Base-by-base conservation (phyloP, 2,888 invertebrate genomes). In the Rotaria magnacalcarata region DNA sequence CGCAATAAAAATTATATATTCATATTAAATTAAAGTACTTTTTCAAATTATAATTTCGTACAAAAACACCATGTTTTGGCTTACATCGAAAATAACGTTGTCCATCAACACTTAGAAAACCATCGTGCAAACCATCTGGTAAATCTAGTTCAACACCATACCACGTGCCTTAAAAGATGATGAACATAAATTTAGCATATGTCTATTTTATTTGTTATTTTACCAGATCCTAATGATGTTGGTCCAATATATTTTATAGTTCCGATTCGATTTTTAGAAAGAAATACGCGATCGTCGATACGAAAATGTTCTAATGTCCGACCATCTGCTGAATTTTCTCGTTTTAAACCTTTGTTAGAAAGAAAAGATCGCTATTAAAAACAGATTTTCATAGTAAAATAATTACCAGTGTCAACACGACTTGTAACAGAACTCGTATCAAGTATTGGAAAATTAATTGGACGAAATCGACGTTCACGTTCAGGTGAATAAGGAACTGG, bases 221-320 rank as follows among this genome's bases (percentile, higher is more conserved):
- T 87, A 91, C 92, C 92, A 87, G 91, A 89, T 84, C 92, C 91
- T 90, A 92, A 92, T 87, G 90, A 89, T 24, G 92, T 91, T 86
- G 91, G 90, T n/a, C 92, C 92, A 74, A 89, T 89, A 89, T 90
- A 92, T 86, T 89, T 88, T 52, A 92, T 89, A 24, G 90, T 90
- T 27, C 92, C 92, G 88, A 89, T 90, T 85, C 91, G 89, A 87
- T 91, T 91, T 24, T 92, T 91, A 14, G 90, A 90, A 16, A 92
- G 91, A 54, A 91, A 88, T 41, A 92, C 91, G 85, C 91, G 87
- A 86, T 92, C 92, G 56, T 91, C 91, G 27, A 90, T 87, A 50
- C 89, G 89, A 87, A 91, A 89, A n/a, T 89, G 89, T 27, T 88
- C 89, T 43, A 1, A 47, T 1, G 10, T 11, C 47, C 43, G 80